Base-by-base conservation (phyloP, 2,888 invertebrate species). In the Tinea pellionella region DNA sequence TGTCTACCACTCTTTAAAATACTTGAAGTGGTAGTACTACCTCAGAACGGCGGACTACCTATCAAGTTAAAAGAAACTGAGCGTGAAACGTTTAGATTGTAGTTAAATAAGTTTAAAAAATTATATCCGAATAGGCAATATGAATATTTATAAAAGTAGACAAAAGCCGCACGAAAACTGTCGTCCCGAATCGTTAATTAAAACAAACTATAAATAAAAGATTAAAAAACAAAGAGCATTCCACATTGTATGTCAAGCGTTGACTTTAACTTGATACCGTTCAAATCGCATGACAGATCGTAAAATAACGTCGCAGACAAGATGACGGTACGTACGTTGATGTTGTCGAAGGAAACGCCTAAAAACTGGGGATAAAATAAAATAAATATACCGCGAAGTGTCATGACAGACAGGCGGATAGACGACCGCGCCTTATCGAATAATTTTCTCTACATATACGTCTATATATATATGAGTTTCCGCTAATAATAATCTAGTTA, bases 231-330 rank as follows among this genome's bases (percentile, higher is more conserved):
- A 37, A 37, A 37, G 37, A 47, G 15, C 47, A 47, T 47, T 37
- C 37, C 47, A 47, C 47, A 47, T 47, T 16, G 16, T 9, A 16
- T 47, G 47, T 47, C 47, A 47, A 47, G 47, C 47, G 47, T 47
- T 16, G 47, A 47, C 47, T 47, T 47, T 75, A 78, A 77, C 74
- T 69, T 69, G 77, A 80, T 78, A 77, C 73, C 66, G 66, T 70
- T 74, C 73, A 77, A 78, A 80, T 77, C 75, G 75, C 72, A 75
- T 77, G 82, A 81, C 80, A 76, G 74, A 82, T 80, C 73, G 70
- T 72, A 73, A 74, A 75, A 73, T 74, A 72, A 69, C 70, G 67
- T 64, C 64, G 53, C 64, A 64, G 67, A 66, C 69, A 70, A 69
- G 68, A 70, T 69, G 63, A 66, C 65, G 64, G 60, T 62, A 62